These are phyloP conservation scores for Galaxias olidus DNA, from an alignment of 2,797 vertebrate species.

Conservation along the genomic window DNA sequence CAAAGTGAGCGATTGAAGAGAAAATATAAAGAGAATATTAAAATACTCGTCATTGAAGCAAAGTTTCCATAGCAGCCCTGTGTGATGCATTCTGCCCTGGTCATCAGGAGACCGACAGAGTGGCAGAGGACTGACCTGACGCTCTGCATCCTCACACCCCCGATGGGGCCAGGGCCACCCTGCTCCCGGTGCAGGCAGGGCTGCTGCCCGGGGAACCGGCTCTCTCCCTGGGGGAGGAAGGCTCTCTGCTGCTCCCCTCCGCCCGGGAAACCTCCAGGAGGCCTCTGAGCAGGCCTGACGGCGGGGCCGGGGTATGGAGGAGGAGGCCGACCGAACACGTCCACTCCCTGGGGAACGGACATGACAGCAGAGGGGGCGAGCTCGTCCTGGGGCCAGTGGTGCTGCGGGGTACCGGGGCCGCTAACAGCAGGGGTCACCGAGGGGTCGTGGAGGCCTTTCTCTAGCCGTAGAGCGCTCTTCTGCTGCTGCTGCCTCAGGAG, in stretches of 20 bases:
- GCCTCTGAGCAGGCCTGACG: slow-evolving; percentile 53
- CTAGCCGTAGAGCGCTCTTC: slow-evolving; percentile 86
- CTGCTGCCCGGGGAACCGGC: slow-evolving; percentile 66
- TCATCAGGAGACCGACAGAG: too few relatives aligned
- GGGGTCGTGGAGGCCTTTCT: slow-evolving; percentile 82
- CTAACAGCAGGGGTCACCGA: slow-evolving; percentile 19
- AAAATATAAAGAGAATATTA: not conserved
- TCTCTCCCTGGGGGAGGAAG: slow-evolving; percentile 73
- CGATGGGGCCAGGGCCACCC: slow-evolving; percentile 45
- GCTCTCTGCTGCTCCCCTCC: slow-evolving; percentile 68
- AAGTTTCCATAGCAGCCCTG: not conserved
- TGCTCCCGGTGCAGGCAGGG: slow-evolving; percentile 74
- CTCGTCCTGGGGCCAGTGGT: slow-evolving; percentile 85
- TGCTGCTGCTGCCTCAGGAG: slow-evolving; percentile 93
- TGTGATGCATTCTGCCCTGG: slow-evolving; percentile 34
- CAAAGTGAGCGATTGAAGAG: not conserved
- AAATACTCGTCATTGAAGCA: not conserved
- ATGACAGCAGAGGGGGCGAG: slow-evolving; percentile 50
- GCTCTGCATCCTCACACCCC: slow-evolving; percentile 70
- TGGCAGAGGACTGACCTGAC: slow-evolving; percentile 74
- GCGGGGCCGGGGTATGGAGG: slow-evolving; percentile 84
- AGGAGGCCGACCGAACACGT: slow-evolving; percentile 86
- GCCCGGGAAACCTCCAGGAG: slow-evolving; percentile 68
- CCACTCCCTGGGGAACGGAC: slow-evolving; percentile 44
- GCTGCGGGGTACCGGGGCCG: slow-evolving; percentile 17